Conservation (phyloP, 2,888 invertebrate species). For the Chalcosyrphus nemorum region DNA sequence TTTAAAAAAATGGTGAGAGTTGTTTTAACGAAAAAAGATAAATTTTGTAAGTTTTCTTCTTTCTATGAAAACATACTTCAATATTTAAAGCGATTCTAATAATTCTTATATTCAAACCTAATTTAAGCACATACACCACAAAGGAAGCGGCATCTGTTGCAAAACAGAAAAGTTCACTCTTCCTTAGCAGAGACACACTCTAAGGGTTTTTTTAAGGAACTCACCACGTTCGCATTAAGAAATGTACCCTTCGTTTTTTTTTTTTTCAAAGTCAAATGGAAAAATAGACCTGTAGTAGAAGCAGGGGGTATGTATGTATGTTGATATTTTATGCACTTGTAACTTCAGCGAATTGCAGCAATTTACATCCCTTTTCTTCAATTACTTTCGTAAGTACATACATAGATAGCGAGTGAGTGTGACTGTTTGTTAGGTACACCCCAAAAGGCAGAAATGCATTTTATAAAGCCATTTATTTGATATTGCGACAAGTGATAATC, state of each 20-base stretch:
- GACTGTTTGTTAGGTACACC: too few species aligned
- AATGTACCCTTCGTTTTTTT: neutral
- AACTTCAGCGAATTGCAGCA: constrained; percentile 33
- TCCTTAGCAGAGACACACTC: neutral
- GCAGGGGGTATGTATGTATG: neutral
- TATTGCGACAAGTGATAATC: constrained; percentile 62
- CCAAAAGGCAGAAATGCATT: constrained; percentile 46
- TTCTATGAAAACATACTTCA: too few species aligned
- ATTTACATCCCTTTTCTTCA: constrained; percentile 28
- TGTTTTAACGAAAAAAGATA: too few species aligned
- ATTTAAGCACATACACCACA: neutral
- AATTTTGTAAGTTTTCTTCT: neutral
- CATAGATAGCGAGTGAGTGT: neutral
- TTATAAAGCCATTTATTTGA: constrained; percentile 69
- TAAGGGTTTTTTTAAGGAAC: neutral
- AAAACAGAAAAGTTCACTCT: neutral
- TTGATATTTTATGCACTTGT: constrained; percentile 39
- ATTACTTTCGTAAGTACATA: neutral
- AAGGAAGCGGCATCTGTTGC: neutral
- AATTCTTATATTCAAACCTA: neutral
- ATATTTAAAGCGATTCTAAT: neutral
- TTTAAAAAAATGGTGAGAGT: too few species aligned
- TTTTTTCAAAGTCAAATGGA: neutral
- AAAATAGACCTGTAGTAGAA: neutral
- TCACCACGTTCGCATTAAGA: neutral